Evolutionary conservation across 2,888 invertebrate species (phyloP), one percentile per base, ranked within the genome.

Genomic region (Callyntrura sp.): DNA sequence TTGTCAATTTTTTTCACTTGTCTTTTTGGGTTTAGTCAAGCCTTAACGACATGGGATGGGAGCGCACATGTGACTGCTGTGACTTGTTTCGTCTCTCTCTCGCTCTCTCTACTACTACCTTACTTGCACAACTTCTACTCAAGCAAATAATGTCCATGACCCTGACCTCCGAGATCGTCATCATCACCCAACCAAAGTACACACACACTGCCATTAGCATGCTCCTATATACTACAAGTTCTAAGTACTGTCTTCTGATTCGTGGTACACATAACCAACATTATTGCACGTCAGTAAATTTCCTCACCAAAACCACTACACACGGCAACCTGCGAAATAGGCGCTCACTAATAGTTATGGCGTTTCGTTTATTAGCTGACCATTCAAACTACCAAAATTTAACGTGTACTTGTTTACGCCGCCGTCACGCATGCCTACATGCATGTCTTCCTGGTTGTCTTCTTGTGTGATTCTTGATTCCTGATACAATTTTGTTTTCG

Each of bases 81-180:
- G 6, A 35, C 25, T 23, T 9, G 35, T 23, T 8, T 62, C 23
- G 23, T 23, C 5, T 62, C 3, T n/a, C 6, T 55, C 55, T 60
- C 11, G n/a, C 20, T 60, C 57, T 20, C 20, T 20, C 20, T 4
- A 60, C 57, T 60, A 60, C 57, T 20, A n/a, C n/a, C n/a, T 35
- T 35, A 35, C 35, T 62, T 23, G 28, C 65, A 65, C 28, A 65
- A 28, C 28, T 65, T 65, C 65, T 65, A 65, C 65, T 65, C 65
- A 65, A 65, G 28, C 11, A 65, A 65, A 65, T 65, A 28, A 65
- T 65, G 14, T 14, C 28, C 28, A 65, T 65, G 65, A 65, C 65
- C 65, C 65, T 65, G 65, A 65, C 65, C 65, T 65, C 65, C 28
- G 28, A n/a, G n/a, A 25, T 65, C 35, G 6, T 65, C 35, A 35